Percentiles rank a stretch among this genome's conserved stretches.
Conservation (phyloP, 2,113 vertebrate species). For the Cephalopholis sonnerati region DNA sequence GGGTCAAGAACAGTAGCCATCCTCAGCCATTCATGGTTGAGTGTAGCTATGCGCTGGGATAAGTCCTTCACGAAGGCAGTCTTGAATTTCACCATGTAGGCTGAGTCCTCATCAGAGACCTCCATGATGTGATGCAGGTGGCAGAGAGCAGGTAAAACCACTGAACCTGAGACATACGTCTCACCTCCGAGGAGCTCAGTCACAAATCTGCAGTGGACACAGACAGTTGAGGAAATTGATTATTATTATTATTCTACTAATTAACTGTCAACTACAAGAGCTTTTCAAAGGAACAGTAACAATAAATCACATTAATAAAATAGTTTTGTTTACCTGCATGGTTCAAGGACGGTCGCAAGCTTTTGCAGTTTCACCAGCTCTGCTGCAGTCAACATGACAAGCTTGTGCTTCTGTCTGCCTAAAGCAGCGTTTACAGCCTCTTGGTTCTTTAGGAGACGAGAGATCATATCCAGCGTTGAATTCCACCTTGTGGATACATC, state of each 20-base stretch:
- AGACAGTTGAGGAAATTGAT: neutral
- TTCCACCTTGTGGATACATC: no score
- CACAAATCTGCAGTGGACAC: neutral
- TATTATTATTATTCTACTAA: no score
- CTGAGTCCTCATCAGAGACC: neutral
- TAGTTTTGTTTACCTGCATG: no score
- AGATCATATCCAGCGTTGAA: no score
- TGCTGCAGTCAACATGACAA: no score
- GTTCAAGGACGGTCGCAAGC: no score
- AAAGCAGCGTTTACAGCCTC: no score
- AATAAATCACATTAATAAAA: no score
- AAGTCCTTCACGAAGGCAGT: slow-evolving; percentile 4
- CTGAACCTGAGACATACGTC: neutral
- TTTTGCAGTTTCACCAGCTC: no score
- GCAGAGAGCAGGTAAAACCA: neutral
- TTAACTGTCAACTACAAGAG: no score
- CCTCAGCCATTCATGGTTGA: neutral
- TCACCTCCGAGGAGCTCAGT: neutral
- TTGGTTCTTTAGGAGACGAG: no score
- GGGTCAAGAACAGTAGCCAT: neutral
- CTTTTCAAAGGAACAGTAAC: neutral
- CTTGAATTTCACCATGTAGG: slow-evolving; percentile 7
- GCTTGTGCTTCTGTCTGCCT: no score
- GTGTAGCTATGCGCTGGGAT: neutral
- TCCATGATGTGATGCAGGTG: neutral